Evolutionary conservation across 2,113 vertebrate genomes (phyloP), one percentile per base, ranked within the genome.

Genomic region (Nibea coibor): DNA sequence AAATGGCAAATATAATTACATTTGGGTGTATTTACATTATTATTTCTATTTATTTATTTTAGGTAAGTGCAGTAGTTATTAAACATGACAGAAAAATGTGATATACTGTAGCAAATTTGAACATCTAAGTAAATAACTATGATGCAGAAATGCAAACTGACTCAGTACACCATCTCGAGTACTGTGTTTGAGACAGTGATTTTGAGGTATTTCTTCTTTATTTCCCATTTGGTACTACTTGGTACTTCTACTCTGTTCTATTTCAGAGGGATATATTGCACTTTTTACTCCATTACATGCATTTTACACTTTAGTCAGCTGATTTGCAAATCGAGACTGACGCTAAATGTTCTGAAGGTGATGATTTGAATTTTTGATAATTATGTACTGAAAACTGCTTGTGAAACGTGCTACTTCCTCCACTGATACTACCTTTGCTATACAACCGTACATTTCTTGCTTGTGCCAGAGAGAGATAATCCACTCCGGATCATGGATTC

Each of bases 1-100:
- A 67, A 80, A 59, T 57, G 69, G 19, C 26, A 81, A 54, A 54
- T 56, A 56, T 51, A 11, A 35, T 71, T 66, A 47, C 48, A 68
- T 71, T 39, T 80, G 35, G 28, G 45, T 24, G 0, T 31, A 22
- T 39, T 58, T 26, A 26, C 10, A 39, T 72, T 62, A 1, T 31
- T 31, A 9, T 39, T n/a, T 24, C 28, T 20, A 35, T 26, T 26
- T 26, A 26, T 26, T 26, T 11, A 48, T 20, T 7, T n/a, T 35
- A 68, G 39, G 31, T 4, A 22, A 4, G 57, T 9, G 1, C 57
- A 75, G 58, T 22, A 5, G 26, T 35, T 53, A 26, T 42, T 45
- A 63, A n/a, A 42, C 5, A 31, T 16, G 31, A 58, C 12, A 48
- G 6, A 26, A 14, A 48, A 16, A 39, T 39, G 28, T 42, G 54